A percentile compares a stretch with the other conserved stretches of the same genome.
Conservation (phyloP, 2,113 vertebrate species). For the Helogale parvula region DNA sequence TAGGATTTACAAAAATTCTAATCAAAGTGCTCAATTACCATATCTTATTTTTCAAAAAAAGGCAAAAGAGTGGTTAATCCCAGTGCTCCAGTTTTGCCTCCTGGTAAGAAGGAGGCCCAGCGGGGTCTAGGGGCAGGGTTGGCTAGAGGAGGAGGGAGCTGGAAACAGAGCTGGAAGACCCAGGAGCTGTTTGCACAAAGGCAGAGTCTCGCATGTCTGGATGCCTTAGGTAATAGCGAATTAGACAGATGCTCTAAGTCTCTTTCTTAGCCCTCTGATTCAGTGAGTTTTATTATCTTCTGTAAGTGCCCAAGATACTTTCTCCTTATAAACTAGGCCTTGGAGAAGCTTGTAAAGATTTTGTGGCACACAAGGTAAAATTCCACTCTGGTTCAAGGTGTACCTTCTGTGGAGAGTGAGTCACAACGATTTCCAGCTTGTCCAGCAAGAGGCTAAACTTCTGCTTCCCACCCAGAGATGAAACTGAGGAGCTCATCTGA, state of each 20-base stretch:
- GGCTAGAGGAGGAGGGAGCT: not conserved
- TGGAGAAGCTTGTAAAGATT: constrained; percentile 59
- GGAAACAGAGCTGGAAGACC: not conserved
- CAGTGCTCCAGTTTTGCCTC: not conserved
- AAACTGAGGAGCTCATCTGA: not conserved
- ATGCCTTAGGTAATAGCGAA: not conserved
- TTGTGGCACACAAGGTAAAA: constrained; percentile 37
- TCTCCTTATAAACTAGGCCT: constrained; percentile 61
- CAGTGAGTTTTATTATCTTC: constrained; percentile 61
- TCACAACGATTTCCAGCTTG: constrained; percentile 32
- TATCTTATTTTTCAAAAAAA: constrained; percentile 42
- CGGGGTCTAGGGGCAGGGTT: not conserved
- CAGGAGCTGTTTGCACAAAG: not conserved
- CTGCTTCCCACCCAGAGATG: not conserved
- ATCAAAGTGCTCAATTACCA: not conserved
- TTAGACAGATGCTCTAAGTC: constrained; percentile 21
- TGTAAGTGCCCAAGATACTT: constrained; percentile 54
- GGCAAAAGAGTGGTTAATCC: not conserved
- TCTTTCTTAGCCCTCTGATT: constrained; percentile 31
- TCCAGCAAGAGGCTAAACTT: not conserved
- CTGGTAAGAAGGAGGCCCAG: not conserved
- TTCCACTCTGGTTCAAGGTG: constrained; percentile 29
- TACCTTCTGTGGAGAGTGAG: constrained; percentile 44
- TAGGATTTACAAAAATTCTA: constrained; percentile 26
- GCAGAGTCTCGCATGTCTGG: not conserved